Percentiles rank a stretch among this genome's conserved stretches.
Conservation (phyloP, 2,797 vertebrate genomes). For the Anableps anableps region DNA sequence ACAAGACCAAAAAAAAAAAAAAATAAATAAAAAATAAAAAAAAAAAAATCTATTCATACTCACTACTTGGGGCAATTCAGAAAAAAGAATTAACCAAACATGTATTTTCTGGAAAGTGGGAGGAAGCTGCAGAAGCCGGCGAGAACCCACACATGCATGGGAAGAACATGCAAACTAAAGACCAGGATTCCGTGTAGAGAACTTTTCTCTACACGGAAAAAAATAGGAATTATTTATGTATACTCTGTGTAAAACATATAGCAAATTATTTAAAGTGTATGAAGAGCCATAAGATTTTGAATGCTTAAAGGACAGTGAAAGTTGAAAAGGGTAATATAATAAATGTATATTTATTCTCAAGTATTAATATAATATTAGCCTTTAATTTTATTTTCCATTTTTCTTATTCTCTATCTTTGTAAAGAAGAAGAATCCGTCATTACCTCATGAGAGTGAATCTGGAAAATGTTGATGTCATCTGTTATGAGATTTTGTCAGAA, state of each 20-base stretch:
- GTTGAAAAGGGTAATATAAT: slow-evolving; percentile 55
- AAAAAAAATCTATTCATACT: neutral
- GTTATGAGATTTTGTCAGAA: slow-evolving; percentile 42
- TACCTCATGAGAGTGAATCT: slow-evolving; percentile 24
- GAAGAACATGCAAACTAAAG: neutral
- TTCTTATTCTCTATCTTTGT: slow-evolving; percentile 24
- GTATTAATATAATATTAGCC: slow-evolving; percentile 58
- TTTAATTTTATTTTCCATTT: slow-evolving; percentile 46
- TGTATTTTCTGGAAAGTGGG: neutral
- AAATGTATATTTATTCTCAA: slow-evolving; percentile 59
- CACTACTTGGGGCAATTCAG: neutral
- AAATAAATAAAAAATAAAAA: no score
- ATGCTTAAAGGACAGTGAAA: slow-evolving; percentile 21
- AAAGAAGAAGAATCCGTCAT: slow-evolving; percentile 35
- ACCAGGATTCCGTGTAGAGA: neutral
- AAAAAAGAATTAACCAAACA: neutral
- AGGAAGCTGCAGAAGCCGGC: neutral
- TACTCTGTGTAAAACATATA: neutral
- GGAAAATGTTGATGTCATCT: slow-evolving; percentile 53
- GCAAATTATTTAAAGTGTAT: slow-evolving; percentile 23
- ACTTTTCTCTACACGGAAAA: neutral
- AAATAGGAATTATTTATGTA: neutral
- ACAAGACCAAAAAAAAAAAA: neutral
- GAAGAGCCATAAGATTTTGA: slow-evolving; percentile 23
- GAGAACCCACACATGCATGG: neutral